phyloP scores from a whole-genome alignment of 1,140 invertebrate species.

The Augochlora pura region DNA sequence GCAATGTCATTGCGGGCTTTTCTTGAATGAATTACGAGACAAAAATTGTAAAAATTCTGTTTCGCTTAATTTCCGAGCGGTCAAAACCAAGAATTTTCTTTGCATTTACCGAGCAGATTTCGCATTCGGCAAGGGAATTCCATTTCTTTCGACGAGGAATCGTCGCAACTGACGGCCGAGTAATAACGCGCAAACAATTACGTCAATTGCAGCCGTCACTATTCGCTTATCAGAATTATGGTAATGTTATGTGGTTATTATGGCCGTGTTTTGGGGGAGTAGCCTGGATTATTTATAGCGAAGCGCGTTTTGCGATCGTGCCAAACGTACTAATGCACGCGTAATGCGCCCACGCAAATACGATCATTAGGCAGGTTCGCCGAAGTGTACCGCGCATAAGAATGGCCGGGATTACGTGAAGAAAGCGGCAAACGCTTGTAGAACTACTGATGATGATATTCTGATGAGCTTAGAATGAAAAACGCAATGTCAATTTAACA shows the following conservation, averaged over 20 bases:
- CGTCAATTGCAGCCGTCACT: slow-evolving; percentile 59
- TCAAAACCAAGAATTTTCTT: too few relatives aligned
- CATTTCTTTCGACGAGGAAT: too few relatives aligned
- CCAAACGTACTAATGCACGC: slow-evolving; percentile 56
- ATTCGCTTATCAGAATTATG: slow-evolving; percentile 64
- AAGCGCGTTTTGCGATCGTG: slow-evolving; percentile 55
- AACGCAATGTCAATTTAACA: too few relatives aligned
- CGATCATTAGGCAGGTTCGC: slow-evolving; percentile 58
- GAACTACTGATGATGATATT: too few relatives aligned
- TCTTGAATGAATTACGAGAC: too few relatives aligned
- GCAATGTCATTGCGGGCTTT: too few relatives aligned
- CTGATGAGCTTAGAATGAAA: too few relatives aligned
- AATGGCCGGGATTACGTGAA: background rate
- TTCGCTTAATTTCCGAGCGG: too few relatives aligned
- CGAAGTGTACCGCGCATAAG: background rate
- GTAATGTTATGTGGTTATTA: slow-evolving; percentile 60
- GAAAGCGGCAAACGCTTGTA: background rate
- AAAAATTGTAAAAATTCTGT: too few relatives aligned
- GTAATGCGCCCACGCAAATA: slow-evolving; percentile 60
- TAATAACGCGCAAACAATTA: slow-evolving; percentile 43
- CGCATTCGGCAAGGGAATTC: too few relatives aligned
- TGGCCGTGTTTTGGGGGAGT: slow-evolving; percentile 48
- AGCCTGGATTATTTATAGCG: slow-evolving; percentile 63
- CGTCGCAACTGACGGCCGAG: slow-evolving; percentile 18
- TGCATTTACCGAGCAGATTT: too few relatives aligned